Conservation (phyloP, 2,113 vertebrate species). For the Vireo altiloquus region DNA sequence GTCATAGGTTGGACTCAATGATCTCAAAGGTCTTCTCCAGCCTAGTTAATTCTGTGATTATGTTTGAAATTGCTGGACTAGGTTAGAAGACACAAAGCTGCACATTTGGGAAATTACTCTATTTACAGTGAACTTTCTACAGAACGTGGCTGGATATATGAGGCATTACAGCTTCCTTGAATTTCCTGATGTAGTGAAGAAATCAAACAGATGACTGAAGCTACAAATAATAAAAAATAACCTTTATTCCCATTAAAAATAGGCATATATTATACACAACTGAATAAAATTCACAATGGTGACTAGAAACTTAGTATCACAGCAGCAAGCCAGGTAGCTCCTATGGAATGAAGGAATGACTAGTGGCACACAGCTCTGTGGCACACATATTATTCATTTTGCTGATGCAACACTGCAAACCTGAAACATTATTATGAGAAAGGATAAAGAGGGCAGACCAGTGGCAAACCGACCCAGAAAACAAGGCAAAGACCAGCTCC, state of each 20-base stretch:
- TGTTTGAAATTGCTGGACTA: neutral
- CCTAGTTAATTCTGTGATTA: neutral
- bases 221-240: conserved; percentile 30
- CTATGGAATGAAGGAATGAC: neutral
- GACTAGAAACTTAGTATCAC: neutral
- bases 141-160: neutral
- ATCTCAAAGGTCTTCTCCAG: neutral
- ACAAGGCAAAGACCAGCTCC: neutral
- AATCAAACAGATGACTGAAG: neutral
- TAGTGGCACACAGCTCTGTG: neutral
- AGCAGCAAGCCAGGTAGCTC: neutral
- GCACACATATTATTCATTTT: neutral
- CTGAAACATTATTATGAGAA: neutral
- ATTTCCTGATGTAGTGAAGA: neutral
- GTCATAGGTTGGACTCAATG: neutral
- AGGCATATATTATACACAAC: neutral
- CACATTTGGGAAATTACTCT: neutral
- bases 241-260: conserved; percentile 50
- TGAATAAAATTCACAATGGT: neutral
- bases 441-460: neutral
- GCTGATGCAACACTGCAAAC: neutral
- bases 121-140: neutral
- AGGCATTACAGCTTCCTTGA: neutral
- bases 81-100: neutral
- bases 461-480: neutral